These are phyloP conservation scores for Vesta saturnalis DNA, from an alignment of 2,888 invertebrate species.

Conservation along the genomic window DNA sequence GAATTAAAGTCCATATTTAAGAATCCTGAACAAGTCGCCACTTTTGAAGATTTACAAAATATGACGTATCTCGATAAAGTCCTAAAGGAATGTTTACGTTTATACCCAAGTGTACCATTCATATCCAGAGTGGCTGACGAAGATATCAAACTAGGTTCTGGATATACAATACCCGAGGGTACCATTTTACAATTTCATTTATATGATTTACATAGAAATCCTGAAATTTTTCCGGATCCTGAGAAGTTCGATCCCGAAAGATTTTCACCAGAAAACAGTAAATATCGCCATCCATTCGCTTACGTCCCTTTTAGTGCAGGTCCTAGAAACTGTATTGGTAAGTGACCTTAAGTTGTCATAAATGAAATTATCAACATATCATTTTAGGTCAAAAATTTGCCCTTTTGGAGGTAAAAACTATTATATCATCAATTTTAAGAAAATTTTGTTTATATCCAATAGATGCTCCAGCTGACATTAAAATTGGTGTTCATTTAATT, in stretches of 20 bases:
- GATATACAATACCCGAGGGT: slow-evolving; percentile 53
- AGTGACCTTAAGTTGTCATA: no score
- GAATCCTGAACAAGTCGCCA: slow-evolving; percentile 62
- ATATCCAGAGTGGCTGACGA: slow-evolving; percentile 64
- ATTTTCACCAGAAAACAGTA: neutral
- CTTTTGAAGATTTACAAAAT: slow-evolving; percentile 67
- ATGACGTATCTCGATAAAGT: slow-evolving; percentile 73
- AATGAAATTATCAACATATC: no score
- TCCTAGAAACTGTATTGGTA: neutral
- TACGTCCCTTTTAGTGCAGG: no score
- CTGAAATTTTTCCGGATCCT: no score
- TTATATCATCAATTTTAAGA: neutral
- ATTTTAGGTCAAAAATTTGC: slow-evolving; percentile 6
- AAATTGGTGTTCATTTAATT: neutral
- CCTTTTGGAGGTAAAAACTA: neutral
- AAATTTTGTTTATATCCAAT: neutral
- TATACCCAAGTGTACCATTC: slow-evolving; percentile 74
- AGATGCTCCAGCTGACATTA: neutral
- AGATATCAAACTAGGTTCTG: slow-evolving; percentile 46
- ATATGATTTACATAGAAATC: neutral
- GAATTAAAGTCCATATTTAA: slow-evolving; percentile 63
- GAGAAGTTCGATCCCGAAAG: neutral
- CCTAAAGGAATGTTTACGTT: slow-evolving; percentile 71
- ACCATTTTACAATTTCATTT: neutral
- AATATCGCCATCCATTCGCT: neutral